Base-by-base conservation (phyloP, 1,140 invertebrate species). In the Mercenaria mercenaria region DNA sequence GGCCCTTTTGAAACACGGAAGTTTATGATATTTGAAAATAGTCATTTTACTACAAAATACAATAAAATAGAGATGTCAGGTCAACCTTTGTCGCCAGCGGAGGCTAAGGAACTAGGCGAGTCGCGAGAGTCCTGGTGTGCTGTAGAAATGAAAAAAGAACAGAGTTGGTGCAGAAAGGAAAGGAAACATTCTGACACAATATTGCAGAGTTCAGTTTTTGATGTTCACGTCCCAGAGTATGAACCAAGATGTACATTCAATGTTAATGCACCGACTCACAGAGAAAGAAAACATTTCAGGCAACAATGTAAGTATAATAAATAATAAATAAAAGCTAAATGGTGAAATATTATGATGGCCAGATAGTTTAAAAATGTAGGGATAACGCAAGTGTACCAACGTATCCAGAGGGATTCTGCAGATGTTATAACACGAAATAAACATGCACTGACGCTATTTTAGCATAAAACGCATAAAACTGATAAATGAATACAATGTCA, bases 141-240 rank as follows among this genome's bases (percentile, higher is more conserved):
- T 15, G 94, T 95, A 18, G 94, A 94, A 84, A 85, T 91, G 86
- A 93, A 92, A 88, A 95, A 95, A 81, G 94, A 95, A 90, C 90
- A 94, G 64, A 92, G 82, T 41, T 95, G 94, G 94, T 93, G 92
- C 87, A 88, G 94, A 34, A 93, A 92, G 61, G 84, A 92, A 47
- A 87, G 93, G 50, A 84, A 90, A 74, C 94, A 95, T 77, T 83
- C 91, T 43, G 76, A 90, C 50, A 50, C 90, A 4, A 92, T 94
- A 37, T 92, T 94, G 67, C 80, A 39, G 15, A 95, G 93, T 74
- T 81, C 90, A n/a, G 91, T 92, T 1, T 94, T 94, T 85, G 83
- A 92, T 18, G 64, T 90, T 8, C 79, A 90, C 13, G 83, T 47
- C 26, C 76, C 92, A 13, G 90, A 89, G 23, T 91, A 80, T 91